Evolutionary conservation across 2,113 vertebrate genomes (phyloP), one percentile per base, ranked within the genome.

Genomic region (Morphnarchus princeps): DNA sequence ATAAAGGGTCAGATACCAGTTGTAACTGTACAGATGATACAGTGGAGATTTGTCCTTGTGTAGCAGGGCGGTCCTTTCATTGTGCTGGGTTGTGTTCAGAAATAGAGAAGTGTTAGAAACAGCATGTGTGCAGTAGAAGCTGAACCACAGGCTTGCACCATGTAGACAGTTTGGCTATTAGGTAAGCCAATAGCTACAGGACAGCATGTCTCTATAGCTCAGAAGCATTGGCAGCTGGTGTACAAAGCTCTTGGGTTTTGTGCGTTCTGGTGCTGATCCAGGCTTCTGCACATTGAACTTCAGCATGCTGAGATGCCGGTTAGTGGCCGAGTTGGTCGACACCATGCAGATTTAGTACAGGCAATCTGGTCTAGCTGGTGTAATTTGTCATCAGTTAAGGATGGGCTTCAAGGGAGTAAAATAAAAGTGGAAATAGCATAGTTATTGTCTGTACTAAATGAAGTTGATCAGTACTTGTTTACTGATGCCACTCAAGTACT

Each of bases 61-160:
- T 57, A 40, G 24, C 15, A 22, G 34, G 24, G 31, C 40, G 9
- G 8, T 58, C 13, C 36, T 70, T 50, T 43, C 2, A 3, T 28
- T 17, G 11, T 19, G 13, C 43, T 78, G 34, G 36, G 13, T 65
- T 40, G 38, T 16, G 29, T 15, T 71, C 32, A 34, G 58, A 52
- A 47, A 36, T 6, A 45, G 11, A 40, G 13, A 55, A 34, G 31
- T 11, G 10, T 42, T 67, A 43, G 34, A 40, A 61, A 21, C 32
- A 5, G 31, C 9, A 14, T 4, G 2, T 50, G 7, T 20, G 36
- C 9, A 18, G 17, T 38, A 54, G 28, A 43, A 82, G 36, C 43
- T 43, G 21, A 58, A 20, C 6, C 28, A 10, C 0, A 1, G 3
- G 7, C 14, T 76, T 55, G 19, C 11, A 21, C 42, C 3, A 5